phyloP scores from a whole-genome alignment of 1,140 invertebrate genomes.

The Asobara japonica region DNA sequence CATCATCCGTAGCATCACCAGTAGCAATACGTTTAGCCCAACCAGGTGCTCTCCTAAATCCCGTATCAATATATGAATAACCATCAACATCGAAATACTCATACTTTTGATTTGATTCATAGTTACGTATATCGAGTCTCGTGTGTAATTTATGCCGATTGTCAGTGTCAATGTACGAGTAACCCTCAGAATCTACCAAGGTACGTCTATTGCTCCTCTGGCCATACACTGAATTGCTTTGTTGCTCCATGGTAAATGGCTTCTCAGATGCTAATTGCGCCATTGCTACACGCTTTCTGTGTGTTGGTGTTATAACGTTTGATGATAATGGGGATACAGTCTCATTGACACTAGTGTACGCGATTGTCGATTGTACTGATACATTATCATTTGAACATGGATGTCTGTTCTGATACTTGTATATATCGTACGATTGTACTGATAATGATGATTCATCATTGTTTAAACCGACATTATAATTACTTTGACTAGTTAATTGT shows the following conservation, averaged over 20 bases:
- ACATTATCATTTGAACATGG: not conserved
- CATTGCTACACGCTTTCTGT: slow-evolving; percentile 24
- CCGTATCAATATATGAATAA: slow-evolving; percentile 49
- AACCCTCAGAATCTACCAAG: slow-evolving; percentile 59
- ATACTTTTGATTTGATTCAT: not conserved
- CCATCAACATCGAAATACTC: slow-evolving; percentile 27
- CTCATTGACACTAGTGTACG: slow-evolving; percentile 13
- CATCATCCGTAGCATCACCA: slow-evolving; percentile 49
- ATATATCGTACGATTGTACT: not conserved
- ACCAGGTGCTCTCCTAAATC: slow-evolving; percentile 40
- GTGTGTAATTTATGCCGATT: slow-evolving; percentile 33
- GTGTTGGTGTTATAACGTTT: slow-evolving; percentile 38
- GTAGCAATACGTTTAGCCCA: slow-evolving; percentile 40
- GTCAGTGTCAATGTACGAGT: slow-evolving; percentile 54
- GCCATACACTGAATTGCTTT: not conserved
- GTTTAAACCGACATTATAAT: not conserved
- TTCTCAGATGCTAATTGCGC: slow-evolving; percentile 9
- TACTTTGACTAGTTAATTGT: not conserved
- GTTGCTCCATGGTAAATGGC: not conserved
- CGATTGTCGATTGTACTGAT: not conserved
- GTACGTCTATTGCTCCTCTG: slow-evolving; percentile 33
- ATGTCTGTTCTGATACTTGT: not conserved
- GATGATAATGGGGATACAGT: slow-evolving; percentile 3
- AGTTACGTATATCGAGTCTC: not conserved
- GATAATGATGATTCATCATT: not conserved